Percentiles rank a stretch among this genome's conserved stretches.
phyloP scores from a whole-genome alignment of 2,113 vertebrate species.

The Dasyprocta punctata region DNA sequence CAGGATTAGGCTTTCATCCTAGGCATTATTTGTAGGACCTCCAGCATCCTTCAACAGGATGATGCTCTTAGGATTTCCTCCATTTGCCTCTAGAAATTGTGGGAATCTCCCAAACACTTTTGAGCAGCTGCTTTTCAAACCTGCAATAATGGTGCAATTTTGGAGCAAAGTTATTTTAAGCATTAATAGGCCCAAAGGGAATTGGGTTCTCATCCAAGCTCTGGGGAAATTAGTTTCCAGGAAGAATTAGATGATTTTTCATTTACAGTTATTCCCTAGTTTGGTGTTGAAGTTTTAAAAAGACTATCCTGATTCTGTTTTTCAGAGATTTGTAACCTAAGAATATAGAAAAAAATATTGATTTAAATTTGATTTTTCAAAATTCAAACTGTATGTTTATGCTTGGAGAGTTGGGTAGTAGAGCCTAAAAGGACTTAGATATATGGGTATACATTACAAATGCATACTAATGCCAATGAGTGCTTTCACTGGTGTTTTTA shows the following conservation, averaged over 20 bases:
- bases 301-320: constrained; percentile 59
- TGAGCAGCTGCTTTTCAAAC: background rate
- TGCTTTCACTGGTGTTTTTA: background rate
- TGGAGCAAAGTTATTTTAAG: constrained; percentile 34
- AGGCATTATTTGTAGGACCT: background rate
- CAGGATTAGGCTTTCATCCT: background rate
- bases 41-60: background rate
- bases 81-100: background rate
- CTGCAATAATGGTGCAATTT: background rate
- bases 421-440: background rate
- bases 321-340: constrained; percentile 35
- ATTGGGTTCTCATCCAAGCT: background rate
- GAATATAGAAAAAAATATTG: background rate
- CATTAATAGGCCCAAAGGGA: background rate
- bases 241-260: constrained; percentile 35
- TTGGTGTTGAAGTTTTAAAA: constrained; percentile 69
- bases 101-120: background rate
- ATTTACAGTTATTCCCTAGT: constrained; percentile 48
- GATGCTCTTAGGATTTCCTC: background rate
- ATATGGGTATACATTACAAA: background rate
- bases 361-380: constrained; percentile 44
- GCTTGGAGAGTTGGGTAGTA: background rate
- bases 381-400: background rate
- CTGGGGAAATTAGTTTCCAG: background rate
- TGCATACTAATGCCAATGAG: background rate